These are phyloP conservation scores for Mycalesis mineus DNA, from an alignment of 2,888 invertebrate species.

Conservation along the genomic window DNA sequence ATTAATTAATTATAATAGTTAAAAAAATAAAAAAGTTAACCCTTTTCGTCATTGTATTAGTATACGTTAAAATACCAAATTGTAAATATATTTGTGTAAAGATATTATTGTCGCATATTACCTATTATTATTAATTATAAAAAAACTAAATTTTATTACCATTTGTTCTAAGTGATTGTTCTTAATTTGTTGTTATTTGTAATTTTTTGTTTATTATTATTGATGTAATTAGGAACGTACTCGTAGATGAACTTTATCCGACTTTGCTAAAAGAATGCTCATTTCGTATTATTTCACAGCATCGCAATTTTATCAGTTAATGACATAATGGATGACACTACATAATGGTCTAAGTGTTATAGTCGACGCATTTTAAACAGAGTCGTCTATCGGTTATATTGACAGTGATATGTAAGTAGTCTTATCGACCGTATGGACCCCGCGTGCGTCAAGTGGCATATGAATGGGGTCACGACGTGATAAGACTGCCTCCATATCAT, in stretches of 20 bases:
- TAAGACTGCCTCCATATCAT: too few species aligned
- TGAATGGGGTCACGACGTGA: too few species aligned
- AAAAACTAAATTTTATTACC: slow-evolving; percentile 72
- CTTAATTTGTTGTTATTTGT: slow-evolving; percentile 75
- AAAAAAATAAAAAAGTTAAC: slow-evolving; percentile 47
- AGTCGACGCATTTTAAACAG: too few species aligned
- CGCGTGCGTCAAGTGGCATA: too few species aligned
- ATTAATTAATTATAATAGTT: slow-evolving; percentile 39
- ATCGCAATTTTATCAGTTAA: slow-evolving; percentile 19
- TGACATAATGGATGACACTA: slow-evolving; percentile 17
- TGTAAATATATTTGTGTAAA: slow-evolving; percentile 72
- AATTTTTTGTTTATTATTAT: slow-evolving; percentile 54
- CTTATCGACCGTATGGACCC: too few species aligned
- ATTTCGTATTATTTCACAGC: slow-evolving; percentile 39
- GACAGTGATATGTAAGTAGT: too few species aligned
- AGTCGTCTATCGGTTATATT: too few species aligned
- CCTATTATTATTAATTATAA: slow-evolving; percentile 26
- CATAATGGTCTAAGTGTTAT: background rate
- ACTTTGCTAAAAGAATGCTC: slow-evolving; percentile 41
- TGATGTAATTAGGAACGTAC: slow-evolving; percentile 34
- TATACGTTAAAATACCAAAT: slow-evolving; percentile 76
- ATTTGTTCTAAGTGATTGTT: slow-evolving; percentile 75
- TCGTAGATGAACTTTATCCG: slow-evolving; percentile 36
- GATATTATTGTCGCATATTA: slow-evolving; percentile 64
- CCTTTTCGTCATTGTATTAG: slow-evolving; percentile 66